phyloP scores from a whole-genome alignment of 2,888 invertebrate species.

The Drosophila fungiperda region DNA sequence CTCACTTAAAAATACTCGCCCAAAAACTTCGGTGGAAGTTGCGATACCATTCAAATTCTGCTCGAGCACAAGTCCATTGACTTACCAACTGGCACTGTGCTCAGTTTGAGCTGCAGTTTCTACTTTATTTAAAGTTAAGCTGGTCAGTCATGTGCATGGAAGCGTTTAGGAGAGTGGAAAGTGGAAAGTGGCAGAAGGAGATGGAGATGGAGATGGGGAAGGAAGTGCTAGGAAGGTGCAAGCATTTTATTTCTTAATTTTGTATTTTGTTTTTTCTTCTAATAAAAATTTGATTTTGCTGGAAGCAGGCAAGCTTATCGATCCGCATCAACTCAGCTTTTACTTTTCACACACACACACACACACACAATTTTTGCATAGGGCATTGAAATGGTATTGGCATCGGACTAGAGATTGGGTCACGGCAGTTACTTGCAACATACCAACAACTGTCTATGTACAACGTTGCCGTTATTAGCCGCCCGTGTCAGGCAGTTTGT shows the following conservation, averaged over 20 bases:
- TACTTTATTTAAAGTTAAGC: constrained; percentile 71
- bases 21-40: constrained; percentile 27
- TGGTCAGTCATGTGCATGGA: constrained; percentile 77
- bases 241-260: constrained; percentile 77
- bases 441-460: constrained; percentile 29
- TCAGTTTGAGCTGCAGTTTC: constrained; percentile 45
- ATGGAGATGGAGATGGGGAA: not conserved
- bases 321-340: constrained; percentile 62
- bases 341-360: constrained; percentile 31
- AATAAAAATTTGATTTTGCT: constrained; percentile 78
- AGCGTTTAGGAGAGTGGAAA: constrained; percentile 48
- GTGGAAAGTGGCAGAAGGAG: not conserved
- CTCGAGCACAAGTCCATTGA: constrained; percentile 60
- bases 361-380: constrained; percentile 42
- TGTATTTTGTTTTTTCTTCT: constrained; percentile 47
- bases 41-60: constrained; percentile 35
- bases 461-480: constrained; percentile 66
- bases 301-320: constrained; percentile 67
- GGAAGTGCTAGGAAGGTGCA: constrained; percentile 32
- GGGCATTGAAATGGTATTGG: constrained; percentile 19
- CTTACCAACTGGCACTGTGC: constrained; percentile 48
- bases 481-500: constrained; percentile 77
- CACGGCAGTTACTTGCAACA: constrained; percentile 27
- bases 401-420: constrained; percentile 38
- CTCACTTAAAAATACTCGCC: constrained; percentile 53